phyloP scores from a whole-genome alignment of 2,113 vertebrate genomes.

The Grammomys surdaster region DNA sequence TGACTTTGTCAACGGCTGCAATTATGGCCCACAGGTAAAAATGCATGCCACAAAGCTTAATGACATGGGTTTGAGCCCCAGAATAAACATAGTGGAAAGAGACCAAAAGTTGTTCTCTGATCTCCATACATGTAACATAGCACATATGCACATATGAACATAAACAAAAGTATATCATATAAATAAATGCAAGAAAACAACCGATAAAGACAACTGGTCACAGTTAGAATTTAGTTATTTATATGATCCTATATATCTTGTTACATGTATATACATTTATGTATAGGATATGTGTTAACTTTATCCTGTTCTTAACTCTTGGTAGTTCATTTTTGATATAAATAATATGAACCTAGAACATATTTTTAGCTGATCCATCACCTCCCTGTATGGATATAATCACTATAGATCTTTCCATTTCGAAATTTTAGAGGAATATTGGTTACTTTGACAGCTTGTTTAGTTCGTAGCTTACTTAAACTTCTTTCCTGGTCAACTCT shows the following conservation, averaged over 20 bases:
- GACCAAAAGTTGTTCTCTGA: not conserved
- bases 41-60: not conserved
- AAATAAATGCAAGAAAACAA: not conserved
- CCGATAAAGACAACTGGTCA: not conserved
- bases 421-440: not conserved
- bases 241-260: not conserved
- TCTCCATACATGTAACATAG: not conserved
- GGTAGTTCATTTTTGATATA: not conserved
- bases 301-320: not conserved
- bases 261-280: not conserved
- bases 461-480: not conserved
- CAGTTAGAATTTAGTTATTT: not conserved
- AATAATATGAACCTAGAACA: not conserved
- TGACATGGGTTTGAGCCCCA: not conserved
- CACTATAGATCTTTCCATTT: not conserved
- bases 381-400: not conserved
- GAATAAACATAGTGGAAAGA: not conserved
- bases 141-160: not conserved
- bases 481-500: not conserved
- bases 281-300: not conserved
- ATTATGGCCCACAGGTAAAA: not conserved
- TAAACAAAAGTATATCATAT: not conserved
- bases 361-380: not conserved
- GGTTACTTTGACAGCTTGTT: not conserved
- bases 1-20: not conserved